These are phyloP conservation scores for Neria commutata DNA, from an alignment of 2,888 invertebrate genomes.

Conservation along the genomic window DNA sequence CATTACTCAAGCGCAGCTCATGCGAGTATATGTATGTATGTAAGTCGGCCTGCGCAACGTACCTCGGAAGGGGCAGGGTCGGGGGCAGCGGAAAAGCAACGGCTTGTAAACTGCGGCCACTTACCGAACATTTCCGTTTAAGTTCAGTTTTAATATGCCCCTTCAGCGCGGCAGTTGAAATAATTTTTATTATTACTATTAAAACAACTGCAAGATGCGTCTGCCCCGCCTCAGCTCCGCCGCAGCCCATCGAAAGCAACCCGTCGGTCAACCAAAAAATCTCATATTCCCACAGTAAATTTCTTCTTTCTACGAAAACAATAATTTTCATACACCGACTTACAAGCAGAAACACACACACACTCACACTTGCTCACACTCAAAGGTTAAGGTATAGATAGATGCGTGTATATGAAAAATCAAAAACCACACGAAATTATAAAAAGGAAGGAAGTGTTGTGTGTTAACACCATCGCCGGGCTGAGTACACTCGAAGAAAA, in stretches of 20 bases:
- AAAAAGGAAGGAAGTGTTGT: too few relatives aligned
- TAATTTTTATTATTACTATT: not conserved
- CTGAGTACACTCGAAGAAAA: not conserved
- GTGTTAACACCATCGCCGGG: too few relatives aligned
- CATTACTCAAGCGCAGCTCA: too few relatives aligned
- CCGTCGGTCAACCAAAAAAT: conserved; percentile 19
- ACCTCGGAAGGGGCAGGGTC: too few relatives aligned
- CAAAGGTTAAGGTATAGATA: too few relatives aligned
- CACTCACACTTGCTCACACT: not conserved
- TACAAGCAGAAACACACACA: conserved; percentile 6
- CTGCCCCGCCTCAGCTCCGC: not conserved
- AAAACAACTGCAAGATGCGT: too few relatives aligned
- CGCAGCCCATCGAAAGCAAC: not conserved
- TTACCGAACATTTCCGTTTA: not conserved
- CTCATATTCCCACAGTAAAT: conserved; percentile 34
- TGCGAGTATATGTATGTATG: too few relatives aligned
- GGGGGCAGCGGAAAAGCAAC: too few relatives aligned
- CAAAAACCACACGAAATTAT: too few relatives aligned
- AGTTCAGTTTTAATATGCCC: not conserved
- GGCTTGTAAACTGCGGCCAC: too few relatives aligned
- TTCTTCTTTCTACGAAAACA: conserved; percentile 28
- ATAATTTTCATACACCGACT: conserved; percentile 26
- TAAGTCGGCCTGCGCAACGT: too few relatives aligned
- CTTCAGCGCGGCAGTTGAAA: not conserved
- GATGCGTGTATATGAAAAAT: too few relatives aligned